Evolutionary conservation across 2,888 invertebrate genomes (phyloP).

Genomic region (Ligdia adustata): DNA sequence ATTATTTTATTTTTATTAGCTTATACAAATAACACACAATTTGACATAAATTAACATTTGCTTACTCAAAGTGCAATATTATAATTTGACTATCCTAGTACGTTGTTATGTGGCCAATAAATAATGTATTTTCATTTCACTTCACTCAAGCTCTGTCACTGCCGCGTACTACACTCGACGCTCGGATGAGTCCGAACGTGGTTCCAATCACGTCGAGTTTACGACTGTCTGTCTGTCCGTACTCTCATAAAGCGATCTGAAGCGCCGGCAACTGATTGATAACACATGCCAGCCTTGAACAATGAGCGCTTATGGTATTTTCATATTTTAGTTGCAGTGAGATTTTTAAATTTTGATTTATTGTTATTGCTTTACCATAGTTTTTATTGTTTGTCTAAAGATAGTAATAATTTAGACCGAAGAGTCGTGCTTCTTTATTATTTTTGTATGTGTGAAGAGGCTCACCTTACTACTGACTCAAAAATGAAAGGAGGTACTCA

Average conservation of each 20-base stretch:
- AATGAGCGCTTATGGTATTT: constrained; percentile 41
- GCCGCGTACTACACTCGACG: constrained; percentile 35
- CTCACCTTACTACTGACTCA: too few species aligned
- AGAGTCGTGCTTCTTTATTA: too few species aligned
- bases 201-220: constrained; percentile 77
- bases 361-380: constrained; percentile 5
- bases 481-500: too few species aligned
- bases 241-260: constrained; percentile 67
- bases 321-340: constrained; percentile 22
- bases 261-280: constrained; percentile 72
- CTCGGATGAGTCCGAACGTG: constrained; percentile 68
- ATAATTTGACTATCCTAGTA: too few species aligned
- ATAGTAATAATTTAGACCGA: too few species aligned
- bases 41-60: too few species aligned
- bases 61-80: too few species aligned
- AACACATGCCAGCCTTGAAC: constrained; percentile 65
- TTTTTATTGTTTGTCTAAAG: background rate
- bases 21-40: too few species aligned
- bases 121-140: too few species aligned
- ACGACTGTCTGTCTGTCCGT: constrained; percentile 71
- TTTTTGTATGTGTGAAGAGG: too few species aligned
- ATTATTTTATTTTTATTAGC: too few species aligned
- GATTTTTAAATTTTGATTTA: constrained; percentile 12
- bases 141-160: constrained; percentile 11
- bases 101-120: too few species aligned